These are phyloP conservation scores for Amphiprion clarkii DNA, from an alignment of 2,797 vertebrate genomes.

Conservation along the genomic window DNA sequence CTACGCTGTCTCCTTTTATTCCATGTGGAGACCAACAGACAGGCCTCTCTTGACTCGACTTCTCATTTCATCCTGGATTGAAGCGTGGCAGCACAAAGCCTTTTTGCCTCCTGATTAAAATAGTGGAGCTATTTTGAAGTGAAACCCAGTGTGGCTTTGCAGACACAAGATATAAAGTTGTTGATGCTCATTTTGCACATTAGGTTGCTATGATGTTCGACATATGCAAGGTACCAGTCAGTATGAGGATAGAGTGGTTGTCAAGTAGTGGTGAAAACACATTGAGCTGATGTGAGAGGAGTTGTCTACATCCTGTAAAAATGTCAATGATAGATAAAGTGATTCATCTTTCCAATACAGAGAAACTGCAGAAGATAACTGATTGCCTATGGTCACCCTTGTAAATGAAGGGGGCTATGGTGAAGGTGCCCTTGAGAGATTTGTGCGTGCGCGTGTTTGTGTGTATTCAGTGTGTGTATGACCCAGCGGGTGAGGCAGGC, in stretches of 20 bases:
- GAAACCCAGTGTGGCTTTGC: conserved; percentile 2
- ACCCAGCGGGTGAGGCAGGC: conserved; percentile 66
- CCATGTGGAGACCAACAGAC: conserved; percentile 25
- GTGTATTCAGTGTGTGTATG: conserved; percentile 26
- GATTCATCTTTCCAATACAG: conserved; percentile 53
- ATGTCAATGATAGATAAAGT: conserved; percentile 41
- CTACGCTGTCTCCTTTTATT: conserved; percentile 23
- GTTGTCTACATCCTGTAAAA: conserved; percentile 41
- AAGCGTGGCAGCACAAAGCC: neutral
- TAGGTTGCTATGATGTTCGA: neutral
- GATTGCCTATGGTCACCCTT: conserved; percentile 60
- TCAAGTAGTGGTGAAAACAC: conserved; percentile 11
- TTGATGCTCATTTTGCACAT: neutral
- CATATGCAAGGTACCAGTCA: conserved; percentile 1
- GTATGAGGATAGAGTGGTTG: neutral
- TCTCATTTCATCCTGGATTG: conserved; percentile 37
- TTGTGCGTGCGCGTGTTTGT: conserved; percentile 22
- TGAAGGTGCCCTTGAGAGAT: conserved; percentile 81
- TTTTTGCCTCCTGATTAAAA: conserved; percentile 13
- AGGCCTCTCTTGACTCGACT: conserved; percentile 15
- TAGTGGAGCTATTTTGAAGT: conserved; percentile 17
- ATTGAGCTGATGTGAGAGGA: conserved; percentile 11
- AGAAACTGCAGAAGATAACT: conserved; percentile 45
- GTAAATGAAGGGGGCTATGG: conserved; percentile 62
- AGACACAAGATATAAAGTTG: conserved; percentile 4